Evolutionary conservation across 2,888 invertebrate species (phyloP).

Genomic region (Tyria jacobaeae): DNA sequence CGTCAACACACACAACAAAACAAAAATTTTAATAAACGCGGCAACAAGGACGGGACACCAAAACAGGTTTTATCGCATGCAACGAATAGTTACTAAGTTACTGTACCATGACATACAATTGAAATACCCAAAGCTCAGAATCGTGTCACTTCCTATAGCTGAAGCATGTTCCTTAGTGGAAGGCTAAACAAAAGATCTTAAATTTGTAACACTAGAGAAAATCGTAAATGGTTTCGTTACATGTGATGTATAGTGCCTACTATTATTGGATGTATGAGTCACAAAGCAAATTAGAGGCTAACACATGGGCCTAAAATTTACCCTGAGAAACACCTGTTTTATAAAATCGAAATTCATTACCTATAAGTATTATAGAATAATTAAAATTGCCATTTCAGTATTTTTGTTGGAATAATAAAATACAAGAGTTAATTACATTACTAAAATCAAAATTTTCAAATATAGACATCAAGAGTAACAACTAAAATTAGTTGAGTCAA

Average conservation of each 20-base stretch:
- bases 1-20: slow-evolving; percentile 12
- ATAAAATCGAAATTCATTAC: background rate
- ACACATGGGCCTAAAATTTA: background rate
- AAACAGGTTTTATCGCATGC: slow-evolving; percentile 54
- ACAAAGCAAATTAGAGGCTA: too few species aligned
- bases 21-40: slow-evolving; percentile 40
- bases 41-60: slow-evolving; percentile 62
- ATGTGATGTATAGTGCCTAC: background rate
- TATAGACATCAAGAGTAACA: background rate
- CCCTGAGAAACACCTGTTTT: background rate
- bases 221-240: background rate
- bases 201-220: background rate
- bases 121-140: background rate
- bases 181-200: background rate
- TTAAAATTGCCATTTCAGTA: too few species aligned
- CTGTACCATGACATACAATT: background rate
- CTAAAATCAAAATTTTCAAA: background rate
- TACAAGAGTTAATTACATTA: too few species aligned
- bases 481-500: background rate
- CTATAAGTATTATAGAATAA: too few species aligned
- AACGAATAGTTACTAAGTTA: slow-evolving; percentile 14
- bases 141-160: background rate
- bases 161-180: background rate
- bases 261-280: background rate
- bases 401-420: too few species aligned